Conservation (phyloP, 2,113 vertebrate genomes). For the Eublepharis macularius region DNA sequence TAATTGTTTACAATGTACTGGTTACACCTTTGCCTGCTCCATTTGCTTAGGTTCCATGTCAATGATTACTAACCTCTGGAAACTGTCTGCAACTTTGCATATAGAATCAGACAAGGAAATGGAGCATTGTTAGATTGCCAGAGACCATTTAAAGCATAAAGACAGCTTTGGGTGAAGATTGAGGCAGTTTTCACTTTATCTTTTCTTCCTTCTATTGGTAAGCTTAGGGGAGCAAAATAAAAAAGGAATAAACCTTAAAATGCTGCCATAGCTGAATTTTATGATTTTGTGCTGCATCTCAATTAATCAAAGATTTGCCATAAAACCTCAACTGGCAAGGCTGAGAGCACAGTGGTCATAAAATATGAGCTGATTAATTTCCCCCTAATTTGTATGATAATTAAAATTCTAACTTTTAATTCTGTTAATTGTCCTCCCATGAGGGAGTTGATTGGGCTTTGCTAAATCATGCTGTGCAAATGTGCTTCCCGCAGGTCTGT, state of each 20-base stretch:
- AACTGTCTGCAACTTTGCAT: not conserved
- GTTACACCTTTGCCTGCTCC: not conserved
- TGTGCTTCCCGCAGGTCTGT: conserved; percentile 62
- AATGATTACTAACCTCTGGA: no score
- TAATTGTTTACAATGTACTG: not conserved
- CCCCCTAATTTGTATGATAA: conserved; percentile 82
- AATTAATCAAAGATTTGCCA: conserved; percentile 77
- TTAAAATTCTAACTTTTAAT: conserved; percentile 82
- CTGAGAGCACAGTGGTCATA: conserved; percentile 67
- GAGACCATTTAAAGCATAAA: not conserved
- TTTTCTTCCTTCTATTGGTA: not conserved
- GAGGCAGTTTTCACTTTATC: not conserved
- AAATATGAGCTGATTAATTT: conserved; percentile 80
- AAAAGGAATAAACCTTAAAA: conserved; percentile 28
- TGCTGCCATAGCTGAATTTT: conserved; percentile 45
- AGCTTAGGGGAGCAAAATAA: not conserved
- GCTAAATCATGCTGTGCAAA: conserved; percentile 60
- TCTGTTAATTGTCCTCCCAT: conserved; percentile 77
- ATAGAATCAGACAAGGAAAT: not conserved
- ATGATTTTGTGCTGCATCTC: conserved; percentile 68
- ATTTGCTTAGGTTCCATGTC: not conserved
- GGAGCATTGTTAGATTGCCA: not conserved
- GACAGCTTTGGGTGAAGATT: not conserved
- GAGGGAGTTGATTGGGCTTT: conserved; percentile 76
- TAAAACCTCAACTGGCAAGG: conserved; percentile 59